A percentile compares a stretch with the other conserved stretches of the same genome.
Evolutionary conservation across 2,888 invertebrate genomes (phyloP).

Genomic region (Plebejus anna): DNA sequence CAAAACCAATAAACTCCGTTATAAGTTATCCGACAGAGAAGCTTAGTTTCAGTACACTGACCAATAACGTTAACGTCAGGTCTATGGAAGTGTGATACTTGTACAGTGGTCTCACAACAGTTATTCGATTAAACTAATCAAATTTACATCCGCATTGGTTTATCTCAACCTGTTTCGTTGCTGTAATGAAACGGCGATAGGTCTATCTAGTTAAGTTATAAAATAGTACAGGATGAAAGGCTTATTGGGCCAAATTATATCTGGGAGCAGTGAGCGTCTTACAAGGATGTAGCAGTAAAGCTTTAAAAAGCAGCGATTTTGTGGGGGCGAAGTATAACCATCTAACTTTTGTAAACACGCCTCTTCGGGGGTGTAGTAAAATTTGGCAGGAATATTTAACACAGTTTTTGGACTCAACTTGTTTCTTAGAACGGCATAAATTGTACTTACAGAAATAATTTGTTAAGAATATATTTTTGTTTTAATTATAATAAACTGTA

Average conservation of each 20-base stretch:
- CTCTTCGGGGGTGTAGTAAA: not conserved
- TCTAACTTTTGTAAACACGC: not conserved
- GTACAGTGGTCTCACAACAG: conserved; percentile 38
- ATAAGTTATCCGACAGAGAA: conserved; percentile 19
- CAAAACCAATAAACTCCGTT: not conserved
- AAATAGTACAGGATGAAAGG: not conserved
- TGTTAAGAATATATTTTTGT: too few species aligned
- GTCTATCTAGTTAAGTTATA: conserved; percentile 29
- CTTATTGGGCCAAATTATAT: not conserved
- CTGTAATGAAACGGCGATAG: conserved; percentile 37
- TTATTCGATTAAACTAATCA: conserved; percentile 43
- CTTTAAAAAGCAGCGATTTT: not conserved
- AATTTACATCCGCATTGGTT: conserved; percentile 41
- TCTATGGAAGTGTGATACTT: conserved; percentile 34
- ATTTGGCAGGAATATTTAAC: not conserved
- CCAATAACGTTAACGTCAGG: conserved; percentile 37
- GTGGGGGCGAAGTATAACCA: not conserved
- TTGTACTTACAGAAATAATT: too few species aligned
- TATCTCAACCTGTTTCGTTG: conserved; percentile 37
- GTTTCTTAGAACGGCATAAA: too few species aligned
- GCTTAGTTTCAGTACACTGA: conserved; percentile 35
- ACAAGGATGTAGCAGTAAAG: not conserved
- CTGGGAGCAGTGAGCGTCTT: not conserved
- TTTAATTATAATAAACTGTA: too few species aligned
- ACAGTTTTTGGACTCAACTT: too few species aligned